A percentile compares a stretch with the other conserved stretches of the same genome.
Conservation (phyloP, 92 coral and sea anemone species). For the Micromussa lordhowensis region DNA sequence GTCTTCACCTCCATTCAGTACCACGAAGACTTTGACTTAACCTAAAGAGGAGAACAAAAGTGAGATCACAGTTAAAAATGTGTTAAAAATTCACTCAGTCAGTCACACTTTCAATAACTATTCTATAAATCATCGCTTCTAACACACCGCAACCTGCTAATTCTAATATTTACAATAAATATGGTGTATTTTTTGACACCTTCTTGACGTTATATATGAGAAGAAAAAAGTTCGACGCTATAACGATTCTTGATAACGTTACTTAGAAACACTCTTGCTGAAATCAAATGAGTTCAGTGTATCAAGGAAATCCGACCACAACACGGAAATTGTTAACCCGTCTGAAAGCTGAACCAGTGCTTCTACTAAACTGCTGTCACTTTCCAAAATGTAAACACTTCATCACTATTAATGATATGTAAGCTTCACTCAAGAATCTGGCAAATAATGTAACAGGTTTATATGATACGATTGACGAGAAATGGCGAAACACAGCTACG, state of each 20-base stretch:
- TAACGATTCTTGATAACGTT: not conserved
- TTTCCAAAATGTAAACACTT: not conserved
- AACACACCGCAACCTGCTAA: not conserved
- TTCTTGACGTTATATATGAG: not conserved
- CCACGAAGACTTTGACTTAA: conserved; percentile 48
- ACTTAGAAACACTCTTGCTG: not conserved
- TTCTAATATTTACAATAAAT: too few relatives aligned
- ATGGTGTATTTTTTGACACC: not conserved
- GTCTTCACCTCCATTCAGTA: conserved; percentile 17
- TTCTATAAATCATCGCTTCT: not conserved
- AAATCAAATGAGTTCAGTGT: not conserved
- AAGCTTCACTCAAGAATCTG: too few relatives aligned
- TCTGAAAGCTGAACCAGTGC: not conserved
- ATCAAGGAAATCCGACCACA: not conserved
- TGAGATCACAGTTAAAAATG: not conserved
- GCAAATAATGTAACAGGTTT: not conserved
- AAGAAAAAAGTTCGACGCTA: not conserved
- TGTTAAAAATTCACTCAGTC: not conserved
- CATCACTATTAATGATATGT: not conserved
- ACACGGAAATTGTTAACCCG: not conserved
- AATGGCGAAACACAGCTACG: not conserved
- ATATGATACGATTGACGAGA: not conserved
- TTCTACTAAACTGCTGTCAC: not conserved
- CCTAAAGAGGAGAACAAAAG: conserved; percentile 7
- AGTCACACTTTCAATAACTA: not conserved